phyloP scores from a whole-genome alignment of 2,888 invertebrate genomes.

The Aphrophora alni region DNA sequence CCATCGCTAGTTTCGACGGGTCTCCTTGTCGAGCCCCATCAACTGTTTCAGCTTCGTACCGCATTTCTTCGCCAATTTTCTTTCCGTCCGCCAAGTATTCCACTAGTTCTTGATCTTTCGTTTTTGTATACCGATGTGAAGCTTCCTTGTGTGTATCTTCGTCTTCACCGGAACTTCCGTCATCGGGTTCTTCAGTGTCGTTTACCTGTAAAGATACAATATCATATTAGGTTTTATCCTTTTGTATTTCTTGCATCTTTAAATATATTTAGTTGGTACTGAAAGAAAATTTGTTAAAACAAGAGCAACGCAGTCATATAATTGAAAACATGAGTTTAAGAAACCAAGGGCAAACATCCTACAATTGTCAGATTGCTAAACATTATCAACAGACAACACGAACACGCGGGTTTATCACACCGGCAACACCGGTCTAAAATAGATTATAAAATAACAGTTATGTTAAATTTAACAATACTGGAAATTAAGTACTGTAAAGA shows the following conservation, averaged over 20 bases:
- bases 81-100: conserved; percentile 85
- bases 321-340: too few relatives aligned
- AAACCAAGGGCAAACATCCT: too few relatives aligned
- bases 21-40: conserved; percentile 77
- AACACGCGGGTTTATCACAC: too few relatives aligned
- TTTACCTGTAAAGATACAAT: conserved; percentile 62
- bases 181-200: conserved; percentile 77
- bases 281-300: too few relatives aligned
- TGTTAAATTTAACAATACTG: background rate
- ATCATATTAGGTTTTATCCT: too few relatives aligned
- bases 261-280: too few relatives aligned
- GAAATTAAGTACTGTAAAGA: background rate
- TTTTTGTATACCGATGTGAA: conserved; percentile 71
- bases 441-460: background rate
- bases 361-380: too few relatives aligned
- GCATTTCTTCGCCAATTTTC: conserved; percentile 80
- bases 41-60: conserved; percentile 61
- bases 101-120: conserved; percentile 80
- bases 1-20: conserved; percentile 64
- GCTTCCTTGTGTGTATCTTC: conserved; percentile 63
- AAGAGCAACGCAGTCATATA: too few relatives aligned
- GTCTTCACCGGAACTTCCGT: conserved; percentile 59
- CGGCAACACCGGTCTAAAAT: too few relatives aligned
- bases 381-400: too few relatives aligned
- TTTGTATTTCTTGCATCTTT: too few relatives aligned